These are phyloP conservation scores for Neomorphus geoffroyi DNA, from an alignment of 2,797 vertebrate species.

Conservation along the genomic window DNA sequence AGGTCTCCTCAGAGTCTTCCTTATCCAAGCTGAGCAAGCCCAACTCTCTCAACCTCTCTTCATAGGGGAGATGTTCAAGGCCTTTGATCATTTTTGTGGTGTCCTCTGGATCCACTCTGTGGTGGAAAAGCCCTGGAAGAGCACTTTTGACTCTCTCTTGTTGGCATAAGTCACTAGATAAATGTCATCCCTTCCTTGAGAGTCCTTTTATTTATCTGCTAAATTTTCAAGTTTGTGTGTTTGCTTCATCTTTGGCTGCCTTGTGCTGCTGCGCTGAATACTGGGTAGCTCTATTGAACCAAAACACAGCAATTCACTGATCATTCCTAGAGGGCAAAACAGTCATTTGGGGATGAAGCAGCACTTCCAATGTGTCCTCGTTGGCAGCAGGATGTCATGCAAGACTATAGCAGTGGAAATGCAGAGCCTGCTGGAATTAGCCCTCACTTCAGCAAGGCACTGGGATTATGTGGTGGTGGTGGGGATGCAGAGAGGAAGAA, in stretches of 20 bases:
- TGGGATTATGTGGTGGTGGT: not conserved
- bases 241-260: not conserved
- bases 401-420: rapidly evolving
- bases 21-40: too few species aligned
- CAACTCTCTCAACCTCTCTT: too few species aligned
- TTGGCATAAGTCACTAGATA: not conserved
- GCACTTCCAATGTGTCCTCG: rapidly evolving
- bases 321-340: not conserved
- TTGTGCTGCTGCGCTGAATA: not conserved
- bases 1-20: too few species aligned
- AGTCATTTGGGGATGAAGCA: not conserved
- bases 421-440: not conserved
- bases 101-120: not conserved
- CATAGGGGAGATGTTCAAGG: too few species aligned
- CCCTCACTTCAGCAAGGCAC: not conserved
- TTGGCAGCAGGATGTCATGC: not conserved
- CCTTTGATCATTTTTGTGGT: too few species aligned
- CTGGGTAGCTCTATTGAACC: not conserved
- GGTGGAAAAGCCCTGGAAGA: not conserved
- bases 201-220: constrained; percentile 8
- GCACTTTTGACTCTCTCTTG: not conserved
- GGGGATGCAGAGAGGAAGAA: not conserved
- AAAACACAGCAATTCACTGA: not conserved
- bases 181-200: not conserved
- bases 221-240: not conserved